Conservation (phyloP, 2,113 vertebrate genomes). For the Eublepharis macularius region DNA sequence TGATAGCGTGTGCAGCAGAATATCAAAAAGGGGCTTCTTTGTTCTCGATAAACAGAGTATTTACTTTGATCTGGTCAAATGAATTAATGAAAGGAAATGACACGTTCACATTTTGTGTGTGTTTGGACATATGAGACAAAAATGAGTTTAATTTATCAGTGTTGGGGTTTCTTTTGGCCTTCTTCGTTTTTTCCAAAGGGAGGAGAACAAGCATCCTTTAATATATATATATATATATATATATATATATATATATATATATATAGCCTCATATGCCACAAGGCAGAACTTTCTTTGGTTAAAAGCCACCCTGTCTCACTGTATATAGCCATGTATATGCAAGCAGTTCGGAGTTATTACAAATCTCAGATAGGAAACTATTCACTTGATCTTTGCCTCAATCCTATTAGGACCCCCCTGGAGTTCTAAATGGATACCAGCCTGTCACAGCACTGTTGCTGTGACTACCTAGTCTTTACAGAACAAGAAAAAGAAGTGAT, state of each 20-base stretch:
- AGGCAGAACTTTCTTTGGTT: conserved; percentile 64
- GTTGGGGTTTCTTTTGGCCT: not conserved
- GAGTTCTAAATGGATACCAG: conserved; percentile 82
- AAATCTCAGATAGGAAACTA: conserved; percentile 80
- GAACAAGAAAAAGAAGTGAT: conserved; percentile 80
- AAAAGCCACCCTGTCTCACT: conserved; percentile 73
- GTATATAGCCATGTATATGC: conserved; percentile 78
- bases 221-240: conserved; percentile 57
- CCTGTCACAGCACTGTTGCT: conserved; percentile 84
- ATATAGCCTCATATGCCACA: conserved; percentile 45
- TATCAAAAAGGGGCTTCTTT: conserved; percentile 82
- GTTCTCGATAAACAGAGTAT: conserved; percentile 91
- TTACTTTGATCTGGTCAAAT: conserved; percentile 90
- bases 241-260: conserved; percentile 61
- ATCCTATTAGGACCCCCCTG: conserved; percentile 87
- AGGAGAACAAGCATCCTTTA: conserved; percentile 13
- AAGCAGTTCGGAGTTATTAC: conserved; percentile 79
- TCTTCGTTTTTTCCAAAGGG: conserved; percentile 7
- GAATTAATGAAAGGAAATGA: conserved; percentile 78
- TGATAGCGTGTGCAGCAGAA: conserved; percentile 79
- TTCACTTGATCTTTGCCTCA: conserved; percentile 84
- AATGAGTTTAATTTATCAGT: conserved; percentile 49
- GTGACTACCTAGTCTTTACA: conserved; percentile 84
- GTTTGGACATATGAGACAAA: not conserved
- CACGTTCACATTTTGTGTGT: conserved; percentile 46